Conservation (phyloP, 1,140 invertebrate species). For the Tetramorium simillimum region DNA sequence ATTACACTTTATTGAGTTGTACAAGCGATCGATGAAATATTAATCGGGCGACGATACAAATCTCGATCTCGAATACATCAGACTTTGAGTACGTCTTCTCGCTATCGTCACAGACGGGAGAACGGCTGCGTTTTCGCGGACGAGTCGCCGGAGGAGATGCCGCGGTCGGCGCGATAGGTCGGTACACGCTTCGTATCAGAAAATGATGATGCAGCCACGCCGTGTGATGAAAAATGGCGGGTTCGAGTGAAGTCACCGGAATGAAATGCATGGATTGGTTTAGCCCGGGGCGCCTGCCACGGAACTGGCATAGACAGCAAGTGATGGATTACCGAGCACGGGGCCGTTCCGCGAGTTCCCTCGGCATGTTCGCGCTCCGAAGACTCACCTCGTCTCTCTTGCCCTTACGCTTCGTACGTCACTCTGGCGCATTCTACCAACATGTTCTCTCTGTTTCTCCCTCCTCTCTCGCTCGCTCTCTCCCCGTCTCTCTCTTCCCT, state of each 20-base stretch:
- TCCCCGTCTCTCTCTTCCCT: neutral
- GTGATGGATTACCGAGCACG: conserved; percentile 82
- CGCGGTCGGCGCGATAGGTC: conserved; percentile 57
- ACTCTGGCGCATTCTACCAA: conserved; percentile 30
- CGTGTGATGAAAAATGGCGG: conserved; percentile 83
- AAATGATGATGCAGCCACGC: conserved; percentile 80
- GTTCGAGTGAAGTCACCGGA: conserved; percentile 82
- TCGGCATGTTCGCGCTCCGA: conserved; percentile 69
- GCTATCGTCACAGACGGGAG: conserved; percentile 35
- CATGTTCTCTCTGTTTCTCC: neutral
- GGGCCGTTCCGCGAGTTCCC: conserved; percentile 56
- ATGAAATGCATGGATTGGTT: conserved; percentile 85
- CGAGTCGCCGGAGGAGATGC: conserved; percentile 51
- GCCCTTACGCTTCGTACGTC: conserved; percentile 44
- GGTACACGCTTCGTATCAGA: conserved; percentile 72
- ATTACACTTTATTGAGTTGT: neutral
- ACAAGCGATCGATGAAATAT: neutral
- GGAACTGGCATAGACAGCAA: conserved; percentile 82
- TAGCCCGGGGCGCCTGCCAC: conserved; percentile 78
- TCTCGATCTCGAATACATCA: neutral
- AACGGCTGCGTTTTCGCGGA: conserved; percentile 57
- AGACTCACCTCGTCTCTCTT: conserved; percentile 67
- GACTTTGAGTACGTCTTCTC: conserved; percentile 19
- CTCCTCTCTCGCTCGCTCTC: too few relatives aligned
- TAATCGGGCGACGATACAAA: conserved; percentile 23